Evolutionary conservation across 53 echinoderm and acorn worm species (phyloP), one percentile per base, ranked within the genome.

Genomic region (Crossaster papposus): DNA sequence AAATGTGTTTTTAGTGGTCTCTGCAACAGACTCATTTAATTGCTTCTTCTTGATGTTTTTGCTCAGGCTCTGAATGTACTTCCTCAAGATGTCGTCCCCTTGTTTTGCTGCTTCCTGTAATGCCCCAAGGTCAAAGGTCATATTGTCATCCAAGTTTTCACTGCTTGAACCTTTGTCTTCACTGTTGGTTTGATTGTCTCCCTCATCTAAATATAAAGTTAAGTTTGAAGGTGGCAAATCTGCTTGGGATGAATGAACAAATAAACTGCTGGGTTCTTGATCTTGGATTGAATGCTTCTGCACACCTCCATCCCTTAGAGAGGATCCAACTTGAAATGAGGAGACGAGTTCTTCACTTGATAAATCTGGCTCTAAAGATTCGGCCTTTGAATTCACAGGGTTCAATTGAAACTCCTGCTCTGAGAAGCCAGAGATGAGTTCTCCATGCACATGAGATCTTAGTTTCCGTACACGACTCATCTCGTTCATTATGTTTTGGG

Each of bases 31-130:
- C 52, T 72, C 84, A 26, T 30, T 72, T 14, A 23, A 65, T 72
- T 80, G 89, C 80, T 84, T 92, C 72, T 79, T 72, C 28, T 85
- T 91, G 64, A 96, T 76, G 23, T 85, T 94, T 62, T 92, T 81
- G 13, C 92, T 96, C 77, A 97, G 77, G 23, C 93, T 91, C 55
- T 90, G 86, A 81, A 97, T 93, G 54, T 96, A 96, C 70, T 90
- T 92, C 51, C 92, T 90, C 36, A 96, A 82, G 51, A 94, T 90
- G 31, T 96, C 98, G 85, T 97, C 96, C 2, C 98, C 96, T 78
- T 94, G 92, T 75, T 96, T 93, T 7, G 94, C 95, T 52, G 98
- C 98, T 24, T 73, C 81, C 72, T 95, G 95, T 35, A 97, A 73
- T 3, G 93, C 95, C 22, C 94, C 93, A 3, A 97, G 92, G 87